These are phyloP conservation scores for Sylvilagus bachmani DNA, from an alignment of 2,113 vertebrate genomes.

Conservation along the genomic window DNA sequence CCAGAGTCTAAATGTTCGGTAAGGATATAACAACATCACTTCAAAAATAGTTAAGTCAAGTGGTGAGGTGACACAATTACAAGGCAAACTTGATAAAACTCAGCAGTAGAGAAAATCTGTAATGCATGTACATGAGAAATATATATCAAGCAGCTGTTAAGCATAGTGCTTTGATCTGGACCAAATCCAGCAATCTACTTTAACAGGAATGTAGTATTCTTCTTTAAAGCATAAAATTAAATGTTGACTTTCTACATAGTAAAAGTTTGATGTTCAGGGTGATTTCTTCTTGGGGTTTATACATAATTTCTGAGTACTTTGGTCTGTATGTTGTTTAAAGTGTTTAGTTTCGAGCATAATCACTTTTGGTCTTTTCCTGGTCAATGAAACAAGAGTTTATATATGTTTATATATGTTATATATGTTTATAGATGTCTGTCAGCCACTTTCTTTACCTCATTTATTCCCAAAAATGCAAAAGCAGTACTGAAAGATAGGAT, in stretches of 20 bases:
- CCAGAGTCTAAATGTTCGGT: neutral
- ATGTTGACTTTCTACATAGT: neutral
- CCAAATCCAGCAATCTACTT: neutral
- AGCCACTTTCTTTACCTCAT: neutral
- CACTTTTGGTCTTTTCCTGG: neutral
- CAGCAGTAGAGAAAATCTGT: neutral
- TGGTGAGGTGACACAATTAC: neutral
- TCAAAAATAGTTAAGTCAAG: neutral
- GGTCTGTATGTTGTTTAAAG: neutral
- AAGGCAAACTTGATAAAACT: neutral
- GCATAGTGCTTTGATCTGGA: neutral
- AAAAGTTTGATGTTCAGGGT: neutral
- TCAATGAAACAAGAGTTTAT: neutral
- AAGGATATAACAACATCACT: neutral
- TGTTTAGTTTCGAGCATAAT: neutral
- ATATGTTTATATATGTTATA: neutral
- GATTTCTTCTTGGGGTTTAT: neutral
- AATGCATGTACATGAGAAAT: neutral
- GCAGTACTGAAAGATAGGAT: neutral
- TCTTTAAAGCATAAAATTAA: neutral
- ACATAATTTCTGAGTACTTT: neutral
- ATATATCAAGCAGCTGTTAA: neutral
- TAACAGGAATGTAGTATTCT: neutral
- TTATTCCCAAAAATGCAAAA: conserved; percentile 6
- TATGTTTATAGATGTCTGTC: neutral